A percentile compares a stretch with the other conserved stretches of the same genome.
Conservation (phyloP, 2,888 invertebrate genomes). For the Cheilosia pagana region DNA sequence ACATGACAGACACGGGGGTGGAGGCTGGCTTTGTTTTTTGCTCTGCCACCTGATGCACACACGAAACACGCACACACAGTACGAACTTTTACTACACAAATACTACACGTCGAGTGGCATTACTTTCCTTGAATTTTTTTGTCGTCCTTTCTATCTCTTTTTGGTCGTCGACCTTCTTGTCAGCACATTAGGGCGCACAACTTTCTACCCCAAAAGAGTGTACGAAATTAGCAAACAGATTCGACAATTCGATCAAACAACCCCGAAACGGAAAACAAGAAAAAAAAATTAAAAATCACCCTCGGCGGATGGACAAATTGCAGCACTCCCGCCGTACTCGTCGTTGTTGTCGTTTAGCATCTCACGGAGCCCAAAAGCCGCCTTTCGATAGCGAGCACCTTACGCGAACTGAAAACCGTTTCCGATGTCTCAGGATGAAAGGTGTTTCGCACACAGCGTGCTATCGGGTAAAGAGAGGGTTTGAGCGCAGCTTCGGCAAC, state of each 20-base stretch:
- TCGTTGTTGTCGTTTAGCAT: conserved; percentile 22
- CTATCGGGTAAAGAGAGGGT: conserved; percentile 11
- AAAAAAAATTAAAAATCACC: conserved; percentile 14
- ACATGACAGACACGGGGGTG: conserved; percentile 5
- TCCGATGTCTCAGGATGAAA: conserved; percentile 43
- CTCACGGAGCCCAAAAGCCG: conserved; percentile 39
- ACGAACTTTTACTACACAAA: conserved; percentile 19
- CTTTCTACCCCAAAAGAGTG: conserved; percentile 35
- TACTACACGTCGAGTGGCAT: conserved; percentile 30
- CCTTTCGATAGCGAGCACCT: conserved; percentile 66
- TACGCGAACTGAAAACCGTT: conserved; percentile 64
- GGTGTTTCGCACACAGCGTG: conserved; percentile 48
- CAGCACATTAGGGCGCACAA: conserved; percentile 39
- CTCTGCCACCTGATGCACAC: conserved; percentile 74
- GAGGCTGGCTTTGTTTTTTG: conserved; percentile 45
- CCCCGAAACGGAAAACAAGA: background rate
- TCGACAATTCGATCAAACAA: conserved; percentile 50
- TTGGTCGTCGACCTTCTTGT: conserved; percentile 19
- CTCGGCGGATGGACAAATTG: conserved; percentile 14
- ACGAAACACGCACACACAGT: conserved; percentile 40
- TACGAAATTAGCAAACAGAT: conserved; percentile 59
- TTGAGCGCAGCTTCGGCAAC: conserved; percentile 58
- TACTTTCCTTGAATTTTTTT: background rate
- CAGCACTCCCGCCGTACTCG: conserved; percentile 38
- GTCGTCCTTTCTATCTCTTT: conserved; percentile 25